Percentiles rank a stretch among this genome's conserved stretches.
Evolutionary conservation across 2,888 invertebrate species (phyloP).

Genomic region (Zhuqinia jingwanae): DNA sequence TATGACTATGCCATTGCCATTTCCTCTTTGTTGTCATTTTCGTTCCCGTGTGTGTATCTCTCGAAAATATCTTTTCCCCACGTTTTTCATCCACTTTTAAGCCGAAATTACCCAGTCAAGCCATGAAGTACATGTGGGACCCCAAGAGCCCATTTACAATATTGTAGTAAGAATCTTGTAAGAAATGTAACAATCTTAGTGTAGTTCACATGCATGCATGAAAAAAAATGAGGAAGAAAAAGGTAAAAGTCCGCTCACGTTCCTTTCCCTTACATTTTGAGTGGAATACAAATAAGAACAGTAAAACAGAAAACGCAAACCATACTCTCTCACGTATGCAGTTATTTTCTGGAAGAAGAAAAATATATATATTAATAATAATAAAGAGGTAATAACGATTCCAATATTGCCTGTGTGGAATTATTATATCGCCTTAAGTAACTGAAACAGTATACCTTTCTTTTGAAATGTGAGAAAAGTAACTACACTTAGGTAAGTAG

Average conservation of each 20-base stretch:
- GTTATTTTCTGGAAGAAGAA: background rate
- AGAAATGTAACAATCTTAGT: slow-evolving; percentile 18
- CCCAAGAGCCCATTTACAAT: slow-evolving; percentile 48
- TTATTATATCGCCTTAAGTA: background rate
- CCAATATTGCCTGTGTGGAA: slow-evolving; percentile 23
- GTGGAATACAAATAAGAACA: slow-evolving; percentile 54
- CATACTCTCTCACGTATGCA: background rate
- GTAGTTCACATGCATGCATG: background rate
- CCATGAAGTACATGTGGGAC: slow-evolving; percentile 50
- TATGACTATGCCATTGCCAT: slow-evolving; percentile 1
- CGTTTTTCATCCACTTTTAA: slow-evolving; percentile 31
- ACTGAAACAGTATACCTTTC: no score
- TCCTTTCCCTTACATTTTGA: background rate
- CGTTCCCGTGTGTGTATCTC: background rate
- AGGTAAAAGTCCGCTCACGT: slow-evolving; percentile 66
- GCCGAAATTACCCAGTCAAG: slow-evolving; percentile 40
- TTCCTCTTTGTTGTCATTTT: slow-evolving; percentile 4
- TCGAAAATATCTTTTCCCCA: slow-evolving; percentile 14
- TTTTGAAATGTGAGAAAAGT: no score
- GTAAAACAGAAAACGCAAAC: no score
- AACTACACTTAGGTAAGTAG: no score
- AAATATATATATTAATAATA: no score
- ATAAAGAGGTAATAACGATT: slow-evolving; percentile 18
- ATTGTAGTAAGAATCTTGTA: slow-evolving; percentile 14
- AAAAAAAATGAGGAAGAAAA: slow-evolving; percentile 20